Base-by-base conservation (phyloP, 1,140 invertebrate species). In the Papilio machaon region DNA sequence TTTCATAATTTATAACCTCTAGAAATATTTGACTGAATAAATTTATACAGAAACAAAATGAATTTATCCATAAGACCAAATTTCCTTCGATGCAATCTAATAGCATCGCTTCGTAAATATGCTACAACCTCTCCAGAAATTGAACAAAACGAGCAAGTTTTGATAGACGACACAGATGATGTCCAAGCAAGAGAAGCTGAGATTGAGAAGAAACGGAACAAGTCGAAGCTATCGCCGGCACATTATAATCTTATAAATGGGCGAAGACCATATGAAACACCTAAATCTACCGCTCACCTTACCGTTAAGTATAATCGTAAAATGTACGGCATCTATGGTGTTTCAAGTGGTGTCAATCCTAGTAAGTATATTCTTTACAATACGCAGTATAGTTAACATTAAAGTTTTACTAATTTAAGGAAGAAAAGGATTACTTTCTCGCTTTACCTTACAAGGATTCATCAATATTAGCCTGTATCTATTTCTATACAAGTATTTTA, bases 261-360 rank as follows among this genome's bases (percentile, higher is more conserved):
- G 1, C 86, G 84, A 52, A 82, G 88, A 17, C 92, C 93, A 0
- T 94, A 93, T 74, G 92, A 91, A 38, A 83, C 82, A 58, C 89
- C 93, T 1, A 88, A 88, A 52, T 82, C 58, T 67, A 75, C 89
- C 38, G 86, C 91, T 1, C 93, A 94, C 83, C 83, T 93, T 17
- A 94, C 92, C n/a, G 91, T 94, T 8, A 94, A 94, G 81, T 93
- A 93, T 79, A 87, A 91, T 77, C 88, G 93, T 30, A 94, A 92
- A 83, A 85, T 94, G 83, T 94, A 92, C 86, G 93, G 93, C 52
- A 92, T 90, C 77, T 94, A 94, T 85, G 93, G 93, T 6, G 84
- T 83, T 49, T 85, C 87, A 0, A 94, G 92, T 87, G 93, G 93
- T 23, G 88, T 94, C 7, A 92, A 94, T 85, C 93, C 93, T 64